A percentile compares a stretch with the other conserved stretches of the same genome.
Evolutionary conservation across 2,888 invertebrate genomes (phyloP).

Genomic region (Cremastinae sp.): DNA sequence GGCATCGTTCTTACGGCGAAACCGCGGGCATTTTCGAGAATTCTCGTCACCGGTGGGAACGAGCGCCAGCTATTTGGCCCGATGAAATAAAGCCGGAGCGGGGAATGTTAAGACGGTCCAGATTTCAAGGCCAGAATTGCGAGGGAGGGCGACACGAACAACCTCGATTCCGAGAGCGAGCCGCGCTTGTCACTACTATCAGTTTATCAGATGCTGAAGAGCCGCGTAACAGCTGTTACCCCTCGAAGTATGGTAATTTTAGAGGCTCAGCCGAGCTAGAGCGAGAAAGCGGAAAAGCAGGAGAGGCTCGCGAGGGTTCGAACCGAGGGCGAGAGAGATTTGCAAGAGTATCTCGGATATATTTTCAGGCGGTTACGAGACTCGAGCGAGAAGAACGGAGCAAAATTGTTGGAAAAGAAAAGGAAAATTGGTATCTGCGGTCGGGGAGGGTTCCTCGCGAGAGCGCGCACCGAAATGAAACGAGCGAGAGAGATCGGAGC

Average conservation of each 20-base stretch:
- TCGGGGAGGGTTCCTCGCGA: background rate
- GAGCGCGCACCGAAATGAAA: slow-evolving; percentile 37
- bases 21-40: slow-evolving; percentile 10
- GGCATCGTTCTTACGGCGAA: slow-evolving; percentile 59
- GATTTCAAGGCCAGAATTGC: slow-evolving; percentile 60
- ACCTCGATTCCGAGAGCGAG: slow-evolving; percentile 23
- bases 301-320: slow-evolving; percentile 19
- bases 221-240: slow-evolving; percentile 76
- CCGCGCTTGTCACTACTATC: slow-evolving; percentile 74
- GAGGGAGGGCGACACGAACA: slow-evolving; percentile 44
- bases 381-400: slow-evolving; percentile 24
- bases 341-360: slow-evolving; percentile 33
- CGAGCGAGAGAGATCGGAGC: slow-evolving; percentile 54
- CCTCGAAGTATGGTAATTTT: slow-evolving; percentile 77
- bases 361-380: slow-evolving; percentile 16
- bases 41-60: slow-evolving; percentile 35
- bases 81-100: slow-evolving; percentile 3
- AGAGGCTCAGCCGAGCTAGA: slow-evolving; percentile 59
- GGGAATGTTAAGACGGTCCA: slow-evolving; percentile 46
- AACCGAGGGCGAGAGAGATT: slow-evolving; percentile 4
- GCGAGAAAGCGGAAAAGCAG: slow-evolving; percentile 40
- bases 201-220: slow-evolving; percentile 77
- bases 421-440: slow-evolving; percentile 3
- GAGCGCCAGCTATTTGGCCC: slow-evolving; percentile 20
- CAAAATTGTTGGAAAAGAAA: slow-evolving; percentile 42